Conservation (phyloP, 1,140 invertebrate species). For the Drosophila sechellia region DNA sequence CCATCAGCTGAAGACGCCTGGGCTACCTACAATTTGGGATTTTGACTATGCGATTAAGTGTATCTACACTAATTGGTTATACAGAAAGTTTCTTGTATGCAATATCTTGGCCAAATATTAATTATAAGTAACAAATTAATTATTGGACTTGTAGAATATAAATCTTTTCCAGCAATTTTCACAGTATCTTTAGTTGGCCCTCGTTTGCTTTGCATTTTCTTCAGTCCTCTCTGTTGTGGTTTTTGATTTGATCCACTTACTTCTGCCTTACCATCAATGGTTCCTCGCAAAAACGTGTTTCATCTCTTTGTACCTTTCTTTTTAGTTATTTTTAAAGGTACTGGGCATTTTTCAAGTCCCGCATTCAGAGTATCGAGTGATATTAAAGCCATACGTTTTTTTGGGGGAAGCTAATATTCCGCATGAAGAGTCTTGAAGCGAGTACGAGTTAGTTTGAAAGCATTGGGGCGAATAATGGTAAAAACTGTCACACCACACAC, state of each 20-base stretch:
- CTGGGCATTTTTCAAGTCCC: conserved; percentile 1
- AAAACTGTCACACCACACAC: too few species aligned
- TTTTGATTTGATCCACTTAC: conserved; percentile 73
- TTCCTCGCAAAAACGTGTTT: conserved; percentile 59
- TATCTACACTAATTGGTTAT: too few species aligned
- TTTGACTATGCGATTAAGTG: background rate
- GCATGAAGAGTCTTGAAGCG: too few species aligned
- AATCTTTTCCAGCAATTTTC: background rate
- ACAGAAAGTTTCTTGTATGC: too few species aligned
- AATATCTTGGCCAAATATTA: too few species aligned
- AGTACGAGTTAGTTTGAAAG: too few species aligned
- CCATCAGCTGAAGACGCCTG: conserved; percentile 24
- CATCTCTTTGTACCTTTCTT: conserved; percentile 60
- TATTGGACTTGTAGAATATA: background rate
- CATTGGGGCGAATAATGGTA: too few species aligned
- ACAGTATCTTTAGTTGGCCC: background rate
- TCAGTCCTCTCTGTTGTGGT: conserved; percentile 52
- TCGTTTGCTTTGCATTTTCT: conserved; percentile 53
- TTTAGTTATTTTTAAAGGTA: conserved; percentile 6
- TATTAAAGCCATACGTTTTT: conserved; percentile 44
- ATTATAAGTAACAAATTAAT: background rate
- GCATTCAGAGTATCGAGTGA: conserved; percentile 37
- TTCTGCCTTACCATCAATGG: conserved; percentile 8
- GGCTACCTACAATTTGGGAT: conserved; percentile 38
- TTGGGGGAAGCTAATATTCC: too few species aligned